A percentile compares a stretch with the other conserved stretches of the same genome.
phyloP scores from a whole-genome alignment of 1,140 invertebrate genomes.

The Anagrus nilaparvatae region DNA sequence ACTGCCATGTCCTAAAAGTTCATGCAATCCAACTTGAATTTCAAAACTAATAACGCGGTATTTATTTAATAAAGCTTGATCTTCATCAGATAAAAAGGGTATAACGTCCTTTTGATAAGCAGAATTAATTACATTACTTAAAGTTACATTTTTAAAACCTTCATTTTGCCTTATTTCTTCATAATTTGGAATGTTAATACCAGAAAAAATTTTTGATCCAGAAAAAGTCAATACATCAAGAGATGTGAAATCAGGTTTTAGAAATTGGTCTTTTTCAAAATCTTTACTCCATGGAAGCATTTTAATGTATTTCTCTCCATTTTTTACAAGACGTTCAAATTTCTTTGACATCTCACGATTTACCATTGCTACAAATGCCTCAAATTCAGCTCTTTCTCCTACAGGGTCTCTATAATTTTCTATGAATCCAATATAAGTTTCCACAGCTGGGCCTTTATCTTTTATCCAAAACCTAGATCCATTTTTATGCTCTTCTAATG shows the following conservation, averaged over 20 bases:
- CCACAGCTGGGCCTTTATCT: slow-evolving; percentile 83
- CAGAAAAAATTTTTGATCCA: slow-evolving; percentile 83
- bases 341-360: slow-evolving; percentile 92
- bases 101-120: slow-evolving; percentile 69
- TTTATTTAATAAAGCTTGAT: slow-evolving; percentile 63
- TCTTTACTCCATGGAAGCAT: slow-evolving; percentile 77
- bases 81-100: slow-evolving; percentile 66
- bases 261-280: slow-evolving; percentile 87
- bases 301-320: slow-evolving; percentile 69
- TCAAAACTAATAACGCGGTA: slow-evolving; percentile 64
- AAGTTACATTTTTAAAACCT: slow-evolving; percentile 94
- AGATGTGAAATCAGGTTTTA: slow-evolving; percentile 91
- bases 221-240: slow-evolving; percentile 90
- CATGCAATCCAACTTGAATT: slow-evolving; percentile 85
- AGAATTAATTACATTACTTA: slow-evolving; percentile 87
- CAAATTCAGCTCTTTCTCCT: slow-evolving; percentile 89
- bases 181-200: slow-evolving; percentile 97
- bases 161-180: slow-evolving; percentile 89
- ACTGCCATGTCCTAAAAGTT: slow-evolving; percentile 89
- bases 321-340: slow-evolving; percentile 69
- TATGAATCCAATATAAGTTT: slow-evolving; percentile 93
- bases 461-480: slow-evolving; percentile 86
- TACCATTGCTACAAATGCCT: slow-evolving; percentile 92
- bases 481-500: slow-evolving; percentile 82
- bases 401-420: slow-evolving; percentile 91